Conservation (phyloP, 1,140 invertebrate genomes). For the honey bee (Apis mellifera) region Amel_HAv3.1 CM009936.2:15626001-15626500, state of each 20-base stretch:
- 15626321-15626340: slow-evolving; percentile 54
- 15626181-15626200: background rate
- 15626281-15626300: background rate
- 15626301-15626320: background rate
- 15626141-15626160: no score
- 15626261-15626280: background rate
- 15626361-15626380: slow-evolving; percentile 30
- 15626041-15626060: background rate
- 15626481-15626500: background rate
- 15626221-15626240: background rate
- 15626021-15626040: slow-evolving; percentile 22
- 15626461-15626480: background rate
- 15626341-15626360: slow-evolving; percentile 69
- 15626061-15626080: slow-evolving; percentile 3
- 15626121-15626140: background rate
- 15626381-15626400: slow-evolving; percentile 63
- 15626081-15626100: background rate
- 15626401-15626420: background rate
- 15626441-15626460: background rate
- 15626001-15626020: slow-evolving; percentile 32
- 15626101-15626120: background rate
- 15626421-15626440: background rate
- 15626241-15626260: background rate
- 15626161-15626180: no score
- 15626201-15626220: background rate